A percentile compares a stretch with the other conserved stretches of the same genome.
phyloP scores from a whole-genome alignment of 2,113 vertebrate species.

The Cacatua alba region DNA sequence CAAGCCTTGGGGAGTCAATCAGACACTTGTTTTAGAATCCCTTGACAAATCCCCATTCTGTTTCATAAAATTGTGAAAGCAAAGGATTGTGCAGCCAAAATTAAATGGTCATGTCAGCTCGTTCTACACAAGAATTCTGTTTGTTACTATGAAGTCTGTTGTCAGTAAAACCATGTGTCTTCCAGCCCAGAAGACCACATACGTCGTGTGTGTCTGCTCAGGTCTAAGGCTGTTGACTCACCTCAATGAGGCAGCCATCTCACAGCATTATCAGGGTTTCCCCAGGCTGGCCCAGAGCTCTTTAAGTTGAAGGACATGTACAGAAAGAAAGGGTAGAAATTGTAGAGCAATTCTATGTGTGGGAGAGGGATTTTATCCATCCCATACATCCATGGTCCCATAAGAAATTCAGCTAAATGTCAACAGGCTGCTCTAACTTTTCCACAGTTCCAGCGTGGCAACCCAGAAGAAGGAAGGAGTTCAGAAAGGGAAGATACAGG shows the following conservation, averaged over 20 bases:
- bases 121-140: background rate
- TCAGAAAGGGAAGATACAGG: background rate
- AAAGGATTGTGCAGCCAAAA: background rate
- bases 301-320: background rate
- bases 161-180: background rate
- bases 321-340: background rate
- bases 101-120: background rate
- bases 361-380: background rate
- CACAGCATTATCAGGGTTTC: background rate
- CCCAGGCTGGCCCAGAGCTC: background rate
- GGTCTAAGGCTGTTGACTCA: background rate
- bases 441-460: background rate
- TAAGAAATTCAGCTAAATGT: background rate
- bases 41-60: background rate
- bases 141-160: background rate
- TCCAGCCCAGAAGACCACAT: background rate
- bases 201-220: background rate
- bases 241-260: background rate
- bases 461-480: background rate
- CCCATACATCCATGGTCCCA: background rate
- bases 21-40: constrained; percentile 19
- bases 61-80: background rate
- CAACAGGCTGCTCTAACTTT: background rate
- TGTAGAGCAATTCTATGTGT: background rate
- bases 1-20: background rate